Conservation (phyloP, 1,140 invertebrate genomes). For the Proales similis region DNA sequence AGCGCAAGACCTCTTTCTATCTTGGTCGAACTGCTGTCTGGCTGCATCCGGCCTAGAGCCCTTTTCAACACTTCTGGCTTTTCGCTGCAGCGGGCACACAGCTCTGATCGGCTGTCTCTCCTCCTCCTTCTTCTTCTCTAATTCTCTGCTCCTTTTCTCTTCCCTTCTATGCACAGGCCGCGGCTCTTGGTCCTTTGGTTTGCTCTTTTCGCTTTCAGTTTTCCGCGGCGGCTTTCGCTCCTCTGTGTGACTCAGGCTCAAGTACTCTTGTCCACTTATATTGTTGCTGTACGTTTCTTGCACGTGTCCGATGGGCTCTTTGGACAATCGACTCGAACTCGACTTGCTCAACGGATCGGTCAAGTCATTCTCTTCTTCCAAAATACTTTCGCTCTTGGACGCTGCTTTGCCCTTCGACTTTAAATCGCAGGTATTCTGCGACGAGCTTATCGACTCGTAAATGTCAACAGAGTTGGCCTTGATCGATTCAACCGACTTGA, state of each 20-base stretch:
- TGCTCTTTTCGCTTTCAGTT: conserved; percentile 22
- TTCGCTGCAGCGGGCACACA: no score
- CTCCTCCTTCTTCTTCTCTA: background rate
- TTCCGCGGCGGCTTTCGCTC: background rate
- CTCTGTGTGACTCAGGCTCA: background rate
- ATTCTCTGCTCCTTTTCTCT: background rate
- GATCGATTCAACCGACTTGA: no score
- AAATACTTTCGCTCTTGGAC: background rate
- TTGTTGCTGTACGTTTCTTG: conserved; percentile 30
- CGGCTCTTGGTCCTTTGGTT: background rate
- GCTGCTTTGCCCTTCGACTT: background rate
- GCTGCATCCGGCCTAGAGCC: no score
- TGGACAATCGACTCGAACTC: no score
- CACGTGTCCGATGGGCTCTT: conserved; percentile 2
- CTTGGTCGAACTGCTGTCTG: no score
- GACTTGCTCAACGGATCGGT: no score
- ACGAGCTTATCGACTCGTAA: conserved; percentile 26
- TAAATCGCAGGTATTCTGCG: conserved; percentile 2
- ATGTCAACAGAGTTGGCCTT: conserved; percentile 20
- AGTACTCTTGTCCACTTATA: conserved; percentile 23
- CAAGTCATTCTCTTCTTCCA: no score
- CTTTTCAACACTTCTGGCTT: no score
- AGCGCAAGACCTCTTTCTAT: no score
- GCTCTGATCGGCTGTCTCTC: conserved; percentile 2
- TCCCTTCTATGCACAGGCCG: background rate